Evolutionary conservation across 1,140 invertebrate species (phyloP).

Genomic region (Colletes latitarsis): DNA sequence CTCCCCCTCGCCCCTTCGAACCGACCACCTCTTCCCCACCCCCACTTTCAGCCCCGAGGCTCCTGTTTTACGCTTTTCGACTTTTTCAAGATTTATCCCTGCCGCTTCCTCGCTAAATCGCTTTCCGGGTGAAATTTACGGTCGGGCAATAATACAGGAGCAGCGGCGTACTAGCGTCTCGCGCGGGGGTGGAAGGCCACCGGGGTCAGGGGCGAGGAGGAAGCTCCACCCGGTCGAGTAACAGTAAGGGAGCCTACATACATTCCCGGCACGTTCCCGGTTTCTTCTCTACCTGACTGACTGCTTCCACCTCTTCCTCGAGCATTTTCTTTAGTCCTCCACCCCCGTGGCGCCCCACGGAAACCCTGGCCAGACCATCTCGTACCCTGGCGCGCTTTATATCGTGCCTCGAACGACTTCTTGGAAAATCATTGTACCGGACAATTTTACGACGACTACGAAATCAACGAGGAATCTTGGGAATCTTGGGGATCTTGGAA

Average conservation of each 20-base stretch:
- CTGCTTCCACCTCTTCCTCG: conserved; percentile 50
- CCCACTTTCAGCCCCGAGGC: conserved; percentile 29
- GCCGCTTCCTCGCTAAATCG: conserved; percentile 80
- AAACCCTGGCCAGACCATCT: conserved; percentile 26
- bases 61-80: conserved; percentile 81
- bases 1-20: neutral
- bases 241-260: conserved; percentile 66
- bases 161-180: conserved; percentile 31
- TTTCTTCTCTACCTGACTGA: conserved; percentile 69
- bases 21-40: neutral
- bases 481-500: neutral
- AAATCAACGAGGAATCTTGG: neutral
- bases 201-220: conserved; percentile 32
- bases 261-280: conserved; percentile 76
- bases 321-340: conserved; percentile 55
- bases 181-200: conserved; percentile 11
- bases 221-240: conserved; percentile 66
- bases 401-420: conserved; percentile 22
- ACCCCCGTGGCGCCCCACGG: neutral
- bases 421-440: neutral
- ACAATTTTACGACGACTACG: neutral
- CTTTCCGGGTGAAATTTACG: conserved; percentile 80
- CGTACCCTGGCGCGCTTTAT: conserved; percentile 11
- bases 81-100: conserved; percentile 80
- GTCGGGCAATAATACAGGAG: conserved; percentile 73